A percentile compares a stretch with the other conserved stretches of the same genome.
Conservation (phyloP, 2,888 invertebrate genomes). For the Hoplodrina ambigua region DNA sequence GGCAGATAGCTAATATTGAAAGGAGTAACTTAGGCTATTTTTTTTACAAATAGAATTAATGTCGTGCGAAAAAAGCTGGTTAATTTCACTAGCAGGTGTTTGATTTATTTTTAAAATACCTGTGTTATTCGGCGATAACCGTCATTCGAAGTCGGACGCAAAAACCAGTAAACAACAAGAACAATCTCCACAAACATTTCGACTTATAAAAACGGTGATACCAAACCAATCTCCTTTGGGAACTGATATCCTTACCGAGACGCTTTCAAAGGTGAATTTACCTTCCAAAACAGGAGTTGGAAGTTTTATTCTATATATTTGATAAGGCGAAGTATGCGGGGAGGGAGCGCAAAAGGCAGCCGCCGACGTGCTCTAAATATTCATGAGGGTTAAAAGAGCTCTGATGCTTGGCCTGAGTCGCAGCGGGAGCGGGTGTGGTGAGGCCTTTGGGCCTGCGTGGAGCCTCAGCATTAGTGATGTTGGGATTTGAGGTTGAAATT, state of each 20-base stretch:
- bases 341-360: slow-evolving; percentile 51
- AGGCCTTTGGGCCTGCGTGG: slow-evolving; percentile 9
- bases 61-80: no score
- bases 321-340: slow-evolving; percentile 60
- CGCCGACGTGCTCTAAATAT: slow-evolving; percentile 68
- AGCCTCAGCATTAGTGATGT: slow-evolving; percentile 6
- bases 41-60: no score
- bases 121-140: no score
- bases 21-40: no score
- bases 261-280: slow-evolving; percentile 46
- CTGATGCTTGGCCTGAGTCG: slow-evolving; percentile 12
- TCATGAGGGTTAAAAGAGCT: slow-evolving; percentile 60
- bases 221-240: slow-evolving; percentile 37
- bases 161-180: background rate
- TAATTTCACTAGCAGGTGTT: no score
- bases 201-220: slow-evolving; percentile 23
- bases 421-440: slow-evolving; percentile 19
- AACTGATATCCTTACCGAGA: slow-evolving; percentile 24
- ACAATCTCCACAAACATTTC: slow-evolving; percentile 17
- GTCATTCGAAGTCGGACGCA: no score
- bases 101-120: no score
- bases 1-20: no score
- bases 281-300: slow-evolving; percentile 41
- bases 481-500: background rate
- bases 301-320: slow-evolving; percentile 62